Conservation (phyloP, 2,888 invertebrate genomes). For the Melitaea athalia region DNA sequence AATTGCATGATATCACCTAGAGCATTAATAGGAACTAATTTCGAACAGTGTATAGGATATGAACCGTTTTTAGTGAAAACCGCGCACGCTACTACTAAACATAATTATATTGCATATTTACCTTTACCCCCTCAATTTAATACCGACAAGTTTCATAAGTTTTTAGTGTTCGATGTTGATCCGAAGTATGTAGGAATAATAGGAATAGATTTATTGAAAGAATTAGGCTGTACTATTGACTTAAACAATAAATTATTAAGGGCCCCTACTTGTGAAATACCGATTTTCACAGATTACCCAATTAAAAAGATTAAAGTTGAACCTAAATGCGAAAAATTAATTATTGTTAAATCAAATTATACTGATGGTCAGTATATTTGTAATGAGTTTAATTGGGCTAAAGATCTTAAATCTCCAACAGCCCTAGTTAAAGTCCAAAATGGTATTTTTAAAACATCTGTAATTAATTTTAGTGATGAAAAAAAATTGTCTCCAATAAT, state of each 20-base stretch:
- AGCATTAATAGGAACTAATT: no score
- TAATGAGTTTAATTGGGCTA: not conserved
- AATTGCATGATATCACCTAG: no score
- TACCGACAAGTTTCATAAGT: constrained; percentile 19
- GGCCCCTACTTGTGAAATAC: not conserved
- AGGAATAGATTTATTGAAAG: constrained; percentile 27
- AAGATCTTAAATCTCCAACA: not conserved
- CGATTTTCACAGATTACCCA: not conserved
- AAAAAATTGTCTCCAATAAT: not conserved
- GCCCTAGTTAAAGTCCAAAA: constrained; percentile 6
- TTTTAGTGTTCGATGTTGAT: constrained; percentile 27
- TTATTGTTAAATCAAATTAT: not conserved
- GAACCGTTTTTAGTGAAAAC: no score
- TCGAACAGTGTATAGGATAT: no score
- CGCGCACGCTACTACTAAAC: not conserved
- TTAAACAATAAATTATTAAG: not conserved
- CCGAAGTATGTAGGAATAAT: constrained; percentile 21
- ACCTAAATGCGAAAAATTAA: not conserved
- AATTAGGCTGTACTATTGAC: no score
- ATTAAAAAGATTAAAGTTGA: not conserved
- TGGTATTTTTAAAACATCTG: constrained; percentile 6
- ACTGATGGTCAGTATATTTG: not conserved
- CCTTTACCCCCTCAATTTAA: not conserved
- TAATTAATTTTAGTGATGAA: constrained; percentile 11
- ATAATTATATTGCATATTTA: not conserved